Percentiles rank a stretch among this genome's conserved stretches.
phyloP scores from a whole-genome alignment of 2,888 invertebrate genomes.

The Pelosia muscerda region DNA sequence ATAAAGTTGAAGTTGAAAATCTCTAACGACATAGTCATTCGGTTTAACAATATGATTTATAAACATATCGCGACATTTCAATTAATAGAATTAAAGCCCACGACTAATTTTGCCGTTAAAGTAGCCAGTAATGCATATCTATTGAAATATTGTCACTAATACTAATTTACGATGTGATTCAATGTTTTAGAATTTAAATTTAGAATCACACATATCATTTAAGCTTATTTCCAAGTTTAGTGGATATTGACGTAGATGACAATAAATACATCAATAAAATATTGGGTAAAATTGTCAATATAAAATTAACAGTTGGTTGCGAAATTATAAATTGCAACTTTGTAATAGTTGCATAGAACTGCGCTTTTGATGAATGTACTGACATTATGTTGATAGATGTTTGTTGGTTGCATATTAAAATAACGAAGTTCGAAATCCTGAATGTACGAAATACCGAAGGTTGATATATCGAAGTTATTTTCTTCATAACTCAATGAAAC shows the following conservation, averaged over 20 bases:
- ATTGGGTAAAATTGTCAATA: background rate
- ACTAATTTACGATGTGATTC: conserved; percentile 12
- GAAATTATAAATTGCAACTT: background rate
- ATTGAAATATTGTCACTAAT: conserved; percentile 6
- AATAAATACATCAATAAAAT: conserved; percentile 4
- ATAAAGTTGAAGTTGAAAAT: background rate
- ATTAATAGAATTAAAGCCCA: conserved; percentile 8
- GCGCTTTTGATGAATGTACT: background rate
- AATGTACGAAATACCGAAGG: too few species aligned
- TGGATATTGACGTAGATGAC: background rate
- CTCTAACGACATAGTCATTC: background rate
- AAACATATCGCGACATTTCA: conserved; percentile 5
- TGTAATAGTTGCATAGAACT: background rate
- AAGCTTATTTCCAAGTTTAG: conserved; percentile 2
- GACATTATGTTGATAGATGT: too few species aligned
- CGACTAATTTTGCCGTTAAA: conserved; percentile 13
- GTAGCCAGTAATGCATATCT: conserved; percentile 8
- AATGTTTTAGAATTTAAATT: background rate
- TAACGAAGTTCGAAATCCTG: too few species aligned
- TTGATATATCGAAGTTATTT: too few species aligned
- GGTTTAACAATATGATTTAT: conserved; percentile 2
- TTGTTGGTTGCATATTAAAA: too few species aligned
- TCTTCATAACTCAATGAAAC: too few species aligned
- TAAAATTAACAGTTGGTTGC: conserved; percentile 1
- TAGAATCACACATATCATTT: background rate